Evolutionary conservation across 2,797 vertebrate species (phyloP), one percentile per base, ranked within the genome.

Genomic region (Pteronotus mesoamericanus): DNA sequence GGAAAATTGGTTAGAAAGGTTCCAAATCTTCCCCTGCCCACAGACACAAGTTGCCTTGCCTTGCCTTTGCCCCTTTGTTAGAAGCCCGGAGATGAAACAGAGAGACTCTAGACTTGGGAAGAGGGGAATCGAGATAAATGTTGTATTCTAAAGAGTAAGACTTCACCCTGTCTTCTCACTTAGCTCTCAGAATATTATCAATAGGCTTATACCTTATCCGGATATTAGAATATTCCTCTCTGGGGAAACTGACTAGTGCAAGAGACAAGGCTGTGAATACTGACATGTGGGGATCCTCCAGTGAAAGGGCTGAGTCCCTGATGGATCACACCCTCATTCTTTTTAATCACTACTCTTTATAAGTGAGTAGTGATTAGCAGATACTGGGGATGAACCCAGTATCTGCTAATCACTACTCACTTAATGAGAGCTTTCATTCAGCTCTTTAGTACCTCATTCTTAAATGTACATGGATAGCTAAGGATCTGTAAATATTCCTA

Each of bases 401-500:
- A 21, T 8, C 57, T 55, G 19, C 24, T 66, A 37, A 55, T 69
- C 53, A 84, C 57, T 46, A 16, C 53, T 3, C 39, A 74, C 39
- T 24, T 19, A 16, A 59, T 29, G 89, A 69, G 46, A 59, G 64
- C 37, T 82, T 42, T 46, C 48, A 80, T 51, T 46, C 39, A 53
- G 21, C 39, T 71, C 11, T 32, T 74, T 14, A 55, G 22, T 59
- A n/a, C 21, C 15, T 86, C 51, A n/a, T 83, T 91, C 57, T 79
- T 71, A 66, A 92, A 85, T 14, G 2, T 88, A 72, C 86, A 34
- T 2, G 9, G 37, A 14, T 21, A 79, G 37, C 18, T 90, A 26
- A 18, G 42, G 37, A 53, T 80, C 46, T 77, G 37, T 77, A 85
- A 95, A 53, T 69, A 90, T 88, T 90, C 97, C 86, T 83, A 48